These are phyloP conservation scores for Acipenser transmontanus DNA, from an alignment of 2,797 vertebrate genomes.

Conservation along the genomic window DNA sequence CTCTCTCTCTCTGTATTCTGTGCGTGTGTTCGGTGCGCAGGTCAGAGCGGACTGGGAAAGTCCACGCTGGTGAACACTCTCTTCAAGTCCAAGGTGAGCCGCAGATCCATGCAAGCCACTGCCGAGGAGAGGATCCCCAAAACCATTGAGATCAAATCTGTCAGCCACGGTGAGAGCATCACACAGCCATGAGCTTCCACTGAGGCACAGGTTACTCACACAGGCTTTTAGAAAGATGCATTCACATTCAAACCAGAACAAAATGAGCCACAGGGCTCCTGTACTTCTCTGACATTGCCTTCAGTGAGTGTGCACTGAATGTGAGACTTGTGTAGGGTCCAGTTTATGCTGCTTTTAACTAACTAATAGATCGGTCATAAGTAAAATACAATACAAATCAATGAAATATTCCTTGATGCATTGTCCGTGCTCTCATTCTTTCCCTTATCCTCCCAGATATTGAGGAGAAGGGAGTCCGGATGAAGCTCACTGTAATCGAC, in stretches of 20 bases:
- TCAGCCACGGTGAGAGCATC: constrained; percentile 75
- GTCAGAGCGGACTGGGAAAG: constrained; percentile 92
- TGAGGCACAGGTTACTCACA: too few relatives aligned
- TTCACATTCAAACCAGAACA: too few relatives aligned
- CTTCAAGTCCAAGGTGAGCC: constrained; percentile 96
- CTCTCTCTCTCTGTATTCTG: not conserved
- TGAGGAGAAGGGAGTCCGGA: constrained; percentile 91
- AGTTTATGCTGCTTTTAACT: too few relatives aligned
- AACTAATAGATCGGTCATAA: not conserved
- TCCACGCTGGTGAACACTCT: constrained; percentile 96
- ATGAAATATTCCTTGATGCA: not conserved
- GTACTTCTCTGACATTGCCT: too few relatives aligned
- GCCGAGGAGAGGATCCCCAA: constrained; percentile 87
- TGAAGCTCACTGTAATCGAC: constrained; percentile 94
- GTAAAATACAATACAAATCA: not conserved
- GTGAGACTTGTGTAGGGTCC: too few relatives aligned
- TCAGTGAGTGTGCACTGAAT: too few relatives aligned
- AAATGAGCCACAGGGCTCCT: too few relatives aligned
- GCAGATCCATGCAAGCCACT: constrained; percentile 75
- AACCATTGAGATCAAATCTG: constrained; percentile 92
- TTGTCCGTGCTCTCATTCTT: not conserved
- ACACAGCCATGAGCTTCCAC: not conserved
- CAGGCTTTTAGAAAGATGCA: too few relatives aligned
- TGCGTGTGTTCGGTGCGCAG: constrained; percentile 44
- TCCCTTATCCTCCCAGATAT: constrained; percentile 63